Conservation (phyloP, 2,113 vertebrate species). For the Axis porcinus region DNA sequence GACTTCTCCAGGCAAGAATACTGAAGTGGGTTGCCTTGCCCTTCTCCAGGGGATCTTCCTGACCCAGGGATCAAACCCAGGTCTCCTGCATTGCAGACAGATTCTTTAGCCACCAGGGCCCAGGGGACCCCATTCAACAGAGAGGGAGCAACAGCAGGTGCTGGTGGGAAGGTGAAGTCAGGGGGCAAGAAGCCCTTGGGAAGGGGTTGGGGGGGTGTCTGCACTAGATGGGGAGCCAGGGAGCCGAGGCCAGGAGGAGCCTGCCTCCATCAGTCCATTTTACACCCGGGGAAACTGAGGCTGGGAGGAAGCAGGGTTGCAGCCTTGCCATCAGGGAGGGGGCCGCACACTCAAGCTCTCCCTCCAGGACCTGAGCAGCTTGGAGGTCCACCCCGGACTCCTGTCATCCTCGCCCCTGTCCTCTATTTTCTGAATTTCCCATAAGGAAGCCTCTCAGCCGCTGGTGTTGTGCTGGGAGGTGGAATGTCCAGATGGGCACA, state of each 20-base stretch:
- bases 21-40: neutral
- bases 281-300: neutral
- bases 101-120: neutral
- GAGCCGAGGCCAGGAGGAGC: neutral
- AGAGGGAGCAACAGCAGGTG: neutral
- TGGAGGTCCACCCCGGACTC: fast-evolving
- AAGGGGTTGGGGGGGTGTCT: neutral
- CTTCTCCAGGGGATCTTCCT: neutral
- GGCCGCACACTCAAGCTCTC: fast-evolving
- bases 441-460: too few species aligned
- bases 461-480: neutral
- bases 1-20: neutral
- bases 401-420: neutral
- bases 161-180: neutral
- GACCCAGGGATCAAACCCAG: neutral
- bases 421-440: neutral
- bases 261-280: neutral
- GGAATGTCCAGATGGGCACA: neutral
- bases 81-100: neutral
- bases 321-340: fast-evolving
- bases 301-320: neutral
- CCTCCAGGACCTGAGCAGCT: fast-evolving
- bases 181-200: neutral
- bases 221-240: neutral
- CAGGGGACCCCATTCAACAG: neutral